Evolutionary conservation across 2,888 invertebrate genomes (phyloP), one percentile per base, ranked within the genome.

Genomic region (Tetrapedia diversipes): DNA sequence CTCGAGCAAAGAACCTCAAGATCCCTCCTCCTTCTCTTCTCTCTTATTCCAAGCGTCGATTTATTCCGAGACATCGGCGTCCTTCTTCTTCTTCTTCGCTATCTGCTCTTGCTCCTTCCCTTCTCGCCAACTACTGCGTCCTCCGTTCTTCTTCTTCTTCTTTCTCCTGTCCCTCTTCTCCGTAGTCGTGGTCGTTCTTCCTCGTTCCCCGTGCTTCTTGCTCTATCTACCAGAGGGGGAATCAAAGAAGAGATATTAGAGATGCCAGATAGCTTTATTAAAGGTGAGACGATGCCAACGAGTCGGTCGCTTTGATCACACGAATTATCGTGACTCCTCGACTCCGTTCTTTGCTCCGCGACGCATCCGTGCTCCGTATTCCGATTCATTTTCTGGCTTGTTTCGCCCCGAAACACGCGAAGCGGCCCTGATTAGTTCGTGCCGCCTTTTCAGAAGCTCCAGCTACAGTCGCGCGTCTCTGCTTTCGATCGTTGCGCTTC

Each of bases 251-350:
- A 84, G 86, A 86, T 88, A 89, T 88, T 86, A 86, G 86, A 90
- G 89, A 90, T 90, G 86, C 68, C 76, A 87, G 89, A 89, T 90
- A 89, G 84, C 84, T 89, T 90, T 90, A 89, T 90, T 88, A 87
- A 86, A 87, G 86, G 86, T 79, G 86, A 88, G 82, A 77, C 78
- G 86, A 86, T 82, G 87, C 84, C 85, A 73, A 75, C 80, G 76
- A 77, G 87, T 85, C 87, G 87, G 86, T 75, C 70, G 86, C 89
- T 89, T 89, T 89, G 89, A 89, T 88, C 89, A 83, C 79, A 67
- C 81, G 83, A 80, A 84, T 83, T 81, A 85, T 84, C 83, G 77
- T 81, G 67, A 74, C 77, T 74, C 79, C 68, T 64, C 73, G 74
- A 45, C 76, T 66, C 59, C 45, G 77, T 66, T 68, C 77, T 61